Evolutionary conservation across 2,113 vertebrate species (phyloP).

Genomic region (Cephalopterus ornatus): DNA sequence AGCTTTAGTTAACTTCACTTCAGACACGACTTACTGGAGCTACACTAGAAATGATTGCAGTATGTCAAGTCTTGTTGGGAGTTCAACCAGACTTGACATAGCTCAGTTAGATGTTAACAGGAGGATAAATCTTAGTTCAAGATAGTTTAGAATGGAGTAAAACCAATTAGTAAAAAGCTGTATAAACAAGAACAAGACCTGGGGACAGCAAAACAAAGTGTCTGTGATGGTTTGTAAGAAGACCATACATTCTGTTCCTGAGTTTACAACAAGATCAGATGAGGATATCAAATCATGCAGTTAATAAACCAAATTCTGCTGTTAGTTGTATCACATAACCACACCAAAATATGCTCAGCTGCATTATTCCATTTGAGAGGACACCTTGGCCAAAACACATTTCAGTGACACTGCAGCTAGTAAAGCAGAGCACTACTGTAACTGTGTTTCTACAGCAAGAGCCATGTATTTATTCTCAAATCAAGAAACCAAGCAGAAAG

Average conservation of each 20-base stretch:
- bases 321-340: accelerated
- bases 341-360: not conserved
- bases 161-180: not conserved
- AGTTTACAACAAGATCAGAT: not conserved
- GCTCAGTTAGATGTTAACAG: not conserved
- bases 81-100: not conserved
- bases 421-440: not conserved
- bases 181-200: not conserved
- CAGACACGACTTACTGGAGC: not conserved
- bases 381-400: not conserved
- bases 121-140: not conserved
- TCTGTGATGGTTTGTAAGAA: not conserved
- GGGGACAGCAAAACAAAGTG: not conserved
- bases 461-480: not conserved
- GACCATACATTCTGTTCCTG: not conserved
- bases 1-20: not conserved
- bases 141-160: not conserved
- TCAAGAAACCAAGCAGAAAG: not conserved
- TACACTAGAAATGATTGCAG: not conserved
- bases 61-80: not conserved
- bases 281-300: not conserved
- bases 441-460: not conserved
- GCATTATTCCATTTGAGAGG: not conserved
- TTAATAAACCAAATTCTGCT: not conserved
- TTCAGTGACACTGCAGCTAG: not conserved